Evolutionary conservation across 2,888 invertebrate genomes (phyloP), one percentile per base, ranked within the genome.

Genomic region (Apamea monoglypha): DNA sequence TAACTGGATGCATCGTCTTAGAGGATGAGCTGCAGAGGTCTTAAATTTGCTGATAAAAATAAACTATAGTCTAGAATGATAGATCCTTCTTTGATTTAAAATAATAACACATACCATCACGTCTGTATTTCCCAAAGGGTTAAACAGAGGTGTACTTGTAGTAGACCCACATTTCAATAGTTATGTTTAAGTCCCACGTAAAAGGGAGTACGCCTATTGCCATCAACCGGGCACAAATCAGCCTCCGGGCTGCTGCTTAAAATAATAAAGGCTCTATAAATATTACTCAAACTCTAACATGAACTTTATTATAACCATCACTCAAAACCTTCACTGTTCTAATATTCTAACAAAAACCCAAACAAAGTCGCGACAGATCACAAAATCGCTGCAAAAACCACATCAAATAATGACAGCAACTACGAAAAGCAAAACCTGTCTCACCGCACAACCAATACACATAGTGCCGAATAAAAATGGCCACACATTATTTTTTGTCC

Each of bases 391-490:
- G 71, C 69, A 86, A 81, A 86, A 76, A 44, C 77, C 56, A 74
- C 79, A 78, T 84, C 64, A 67, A 87, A 87, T 87, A 91, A 90
- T 90, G 87, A 90, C 90, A 85, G 88, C 82, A 81, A 89, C 85
- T 84, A 84, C 85, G 88, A 88, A 87, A 86, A 90, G 84, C 82
- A 85, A 88, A 90, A 89, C 87, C 86, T 87, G 91, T 91, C 92
- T 87, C 83, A 85, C 72, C 73, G 29, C 76, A 66, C 78, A 74
- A 79, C 84, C 85, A 91, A 89, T 91, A 92, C 94, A 94, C 94
- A 92, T 90, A 83, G 88, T 88, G 91, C 88, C 91, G 92, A 91
- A 93, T 91, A 92, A 94, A 95, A 94, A 91, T 91, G 90, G 89
- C 91, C 87, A 90, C 91, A 91, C 91, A 92, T 93, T 89, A 94